A percentile compares a stretch with the other conserved stretches of the same genome.
Evolutionary conservation across 2,888 invertebrate species (phyloP).

Genomic region (Gymnocheta viridis): DNA sequence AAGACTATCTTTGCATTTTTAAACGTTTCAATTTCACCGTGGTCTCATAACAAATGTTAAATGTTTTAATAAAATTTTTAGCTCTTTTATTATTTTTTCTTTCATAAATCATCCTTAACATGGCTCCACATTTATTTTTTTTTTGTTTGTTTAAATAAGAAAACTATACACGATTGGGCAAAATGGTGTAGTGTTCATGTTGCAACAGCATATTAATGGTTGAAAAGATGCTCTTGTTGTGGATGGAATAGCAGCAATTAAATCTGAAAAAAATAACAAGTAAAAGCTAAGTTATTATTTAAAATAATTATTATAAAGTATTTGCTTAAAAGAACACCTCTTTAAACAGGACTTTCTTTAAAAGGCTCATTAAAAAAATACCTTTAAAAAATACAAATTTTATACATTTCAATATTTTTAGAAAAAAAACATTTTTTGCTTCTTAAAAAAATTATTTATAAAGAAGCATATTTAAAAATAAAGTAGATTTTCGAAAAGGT

Average conservation of each 20-base stretch:
- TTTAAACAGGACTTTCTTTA: too few species aligned
- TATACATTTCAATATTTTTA: too few species aligned
- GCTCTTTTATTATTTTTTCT: slow-evolving; percentile 16
- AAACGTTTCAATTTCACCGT: slow-evolving; percentile 58
- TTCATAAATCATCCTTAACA: slow-evolving; percentile 54
- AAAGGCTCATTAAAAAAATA: too few species aligned
- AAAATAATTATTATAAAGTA: too few species aligned
- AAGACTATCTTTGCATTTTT: slow-evolving; percentile 58
- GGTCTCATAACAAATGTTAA: slow-evolving; percentile 36
- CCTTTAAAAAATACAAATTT: too few species aligned
- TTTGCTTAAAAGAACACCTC: too few species aligned
- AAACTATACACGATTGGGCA: background rate
- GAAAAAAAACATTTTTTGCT: too few species aligned
- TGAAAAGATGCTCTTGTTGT: background rate
- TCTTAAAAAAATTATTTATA: too few species aligned
- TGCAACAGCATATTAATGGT: background rate
- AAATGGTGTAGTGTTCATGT: background rate
- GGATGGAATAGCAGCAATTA: background rate
- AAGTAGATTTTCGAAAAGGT: too few species aligned
- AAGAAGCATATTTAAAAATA: too few species aligned
- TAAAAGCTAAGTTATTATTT: too few species aligned
- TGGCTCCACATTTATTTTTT: slow-evolving; percentile 49
- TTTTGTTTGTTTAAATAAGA: background rate
- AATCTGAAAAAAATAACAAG: slow-evolving; percentile 14
- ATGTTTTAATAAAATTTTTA: slow-evolving; percentile 52